Evolutionary conservation across 2,888 invertebrate genomes (phyloP), one percentile per base, ranked within the genome.

Genomic region (Microctonus brassicae): DNA sequence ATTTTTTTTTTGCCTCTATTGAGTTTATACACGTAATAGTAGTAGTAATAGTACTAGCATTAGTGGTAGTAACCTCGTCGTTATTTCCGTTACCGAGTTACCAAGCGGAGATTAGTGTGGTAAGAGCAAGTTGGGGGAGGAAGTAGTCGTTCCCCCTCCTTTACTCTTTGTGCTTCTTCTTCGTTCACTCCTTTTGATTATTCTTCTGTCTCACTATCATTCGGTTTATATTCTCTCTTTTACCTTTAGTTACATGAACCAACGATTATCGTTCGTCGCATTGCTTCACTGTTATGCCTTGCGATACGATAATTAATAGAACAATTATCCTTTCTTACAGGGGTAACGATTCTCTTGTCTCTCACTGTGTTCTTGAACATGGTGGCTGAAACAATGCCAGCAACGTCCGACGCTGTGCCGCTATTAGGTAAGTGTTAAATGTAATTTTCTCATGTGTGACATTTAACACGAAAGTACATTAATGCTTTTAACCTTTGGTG

Each of bases 371-470:
- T 98, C 91, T 92, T 98, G 87, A 97, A 98, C 90, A 96, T 98
- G 94, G 97, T 98, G 83, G 97, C 98, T 82, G 98, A 98, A 90
- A 97, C 97, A 87, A 97, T 98, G 97, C 98, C 98, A 82, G 97
- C 97, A 85, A 98, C 98, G 75, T 97, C 97, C 76, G 96, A 96
- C 89, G 96, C 96, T 81, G 96, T 96, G 85, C 95, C 95, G 80
- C 91, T 95, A 83, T 91, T 95, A 89, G 94, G 95, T 92, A 89
- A 89, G 79, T 7, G 5, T 73, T 67, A 55, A 70, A 47, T 47
- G 33, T 9, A 13, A 39, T 52, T 67, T 70, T 36, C 24, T 53
- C 55, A 57, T 47, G 60, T 67, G 52, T 64, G 57, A 33, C 6
- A 47, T 20, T 7, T 7, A 17, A n/a, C 6, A 7, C 2, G 7